phyloP scores from a whole-genome alignment of 1,140 invertebrate genomes.

The Cotesia glomerata region DNA sequence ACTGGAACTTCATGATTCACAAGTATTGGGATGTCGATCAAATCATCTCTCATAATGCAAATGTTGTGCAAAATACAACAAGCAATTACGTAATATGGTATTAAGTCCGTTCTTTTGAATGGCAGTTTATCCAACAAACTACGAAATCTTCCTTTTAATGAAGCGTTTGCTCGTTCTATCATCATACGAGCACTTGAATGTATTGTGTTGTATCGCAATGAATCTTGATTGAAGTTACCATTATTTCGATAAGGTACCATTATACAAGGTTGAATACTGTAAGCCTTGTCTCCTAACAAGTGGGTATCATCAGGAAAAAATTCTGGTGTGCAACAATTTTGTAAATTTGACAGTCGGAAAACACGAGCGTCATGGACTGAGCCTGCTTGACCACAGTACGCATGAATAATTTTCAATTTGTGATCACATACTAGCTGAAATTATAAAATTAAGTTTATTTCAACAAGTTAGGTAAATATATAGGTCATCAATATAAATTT shows the following conservation, averaged over 20 bases:
- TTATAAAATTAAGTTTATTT: constrained; percentile 1
- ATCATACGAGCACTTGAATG: constrained; percentile 8
- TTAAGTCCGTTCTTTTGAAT: constrained; percentile 20
- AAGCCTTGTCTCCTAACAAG: constrained; percentile 38
- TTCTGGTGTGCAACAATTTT: constrained; percentile 24
- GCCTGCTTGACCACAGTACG: constrained; percentile 34
- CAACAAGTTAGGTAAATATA: neutral
- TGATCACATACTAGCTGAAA: constrained; percentile 34
- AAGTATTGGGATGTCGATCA: constrained; percentile 10
- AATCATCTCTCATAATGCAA: constrained; percentile 21
- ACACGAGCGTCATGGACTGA: constrained; percentile 40
- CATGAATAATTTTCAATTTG: constrained; percentile 35
- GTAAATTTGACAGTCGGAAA: constrained; percentile 33
- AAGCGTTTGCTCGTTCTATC: constrained; percentile 13
- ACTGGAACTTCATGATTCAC: constrained; percentile 17
- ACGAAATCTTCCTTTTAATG: constrained; percentile 22
- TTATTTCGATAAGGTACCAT: constrained; percentile 39
- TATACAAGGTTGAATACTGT: constrained; percentile 31
- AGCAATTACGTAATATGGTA: constrained; percentile 23
- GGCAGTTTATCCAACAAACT: constrained; percentile 22
- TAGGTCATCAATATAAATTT: neutral
- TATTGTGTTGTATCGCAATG: neutral
- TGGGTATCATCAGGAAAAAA: constrained; percentile 37
- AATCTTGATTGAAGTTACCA: constrained; percentile 29
- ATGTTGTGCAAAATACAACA: constrained; percentile 29